Evolutionary conservation across 2,888 invertebrate genomes (phyloP), one percentile per base, ranked within the genome.

Genomic region (Artemia sinica): DNA sequence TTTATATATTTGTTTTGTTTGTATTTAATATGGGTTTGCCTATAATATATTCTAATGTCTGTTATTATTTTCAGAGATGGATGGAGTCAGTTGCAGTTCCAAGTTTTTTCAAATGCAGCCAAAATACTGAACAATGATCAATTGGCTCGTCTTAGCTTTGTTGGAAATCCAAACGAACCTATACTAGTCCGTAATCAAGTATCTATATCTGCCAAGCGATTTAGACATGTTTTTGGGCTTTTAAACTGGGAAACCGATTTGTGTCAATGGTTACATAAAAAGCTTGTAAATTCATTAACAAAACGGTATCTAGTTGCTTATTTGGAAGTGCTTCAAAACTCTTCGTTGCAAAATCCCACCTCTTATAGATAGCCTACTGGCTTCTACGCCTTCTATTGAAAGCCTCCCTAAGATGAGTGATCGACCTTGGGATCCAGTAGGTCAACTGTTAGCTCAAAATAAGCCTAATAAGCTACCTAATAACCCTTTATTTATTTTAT

Each of bases 201-300:
- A 1, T 88, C 89, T 74, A 86, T 84, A 73, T 84, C 88, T 1
- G 83, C 85, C 0, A 80, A 83, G 72, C 79, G 84, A 70, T 79
- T 88, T 72, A 80, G 89, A 51, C 83, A 84, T 72, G 80, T 85
- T n/a, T 78, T 89, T 71, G 84, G 86, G 0, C 81, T 83, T 6
- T 81, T 86, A 11, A 80, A 82, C n/a, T 90, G 89, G 89, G 87
- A 89, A 73, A 77, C 82, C 48, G 83, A 84, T 72, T 77, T 86
- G 48, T 82, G 84, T 0, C 87, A 88, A 73, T 91, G 91, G 91
- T 76, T 91, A 50, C 89, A 91, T 77, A 79, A 82, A 65, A 76
- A 86, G 11, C 76, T 90, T 9, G 81, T 88, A 73, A 87, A 89
- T 71, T 79, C 83, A 74, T 77, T 89, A 66, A 84, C 83, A 67